These are phyloP conservation scores for Bombus superbus DNA, from an alignment of 1,140 invertebrate species.

Conservation along the genomic window DNA sequence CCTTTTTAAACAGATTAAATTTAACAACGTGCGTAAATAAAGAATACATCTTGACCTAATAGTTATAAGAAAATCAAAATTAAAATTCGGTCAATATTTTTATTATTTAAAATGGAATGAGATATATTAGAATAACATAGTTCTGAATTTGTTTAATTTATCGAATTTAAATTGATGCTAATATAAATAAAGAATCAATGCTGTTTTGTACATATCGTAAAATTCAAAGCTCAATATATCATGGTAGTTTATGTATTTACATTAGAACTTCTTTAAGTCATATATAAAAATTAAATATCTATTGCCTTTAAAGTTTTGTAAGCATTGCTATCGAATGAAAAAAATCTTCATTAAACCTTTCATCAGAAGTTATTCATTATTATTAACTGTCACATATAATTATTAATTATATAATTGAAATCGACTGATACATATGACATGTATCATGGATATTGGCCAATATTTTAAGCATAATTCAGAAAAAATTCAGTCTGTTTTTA, in stretches of 20 bases:
- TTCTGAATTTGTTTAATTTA: background rate
- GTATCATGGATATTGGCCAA: constrained; percentile 35
- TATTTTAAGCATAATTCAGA: constrained; percentile 40
- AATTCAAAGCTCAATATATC: constrained; percentile 59
- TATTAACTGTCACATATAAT: constrained; percentile 29
- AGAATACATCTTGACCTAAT: background rate
- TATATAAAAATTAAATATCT: constrained; percentile 70
- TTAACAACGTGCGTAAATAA: constrained; percentile 22
- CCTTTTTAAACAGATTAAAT: constrained; percentile 22
- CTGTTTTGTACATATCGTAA: constrained; percentile 46
- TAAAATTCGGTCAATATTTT: constrained; percentile 1
- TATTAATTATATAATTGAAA: constrained; percentile 44
- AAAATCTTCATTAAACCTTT: constrained; percentile 23
- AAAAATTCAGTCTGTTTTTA: constrained; percentile 61
- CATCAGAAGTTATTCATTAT: constrained; percentile 14
- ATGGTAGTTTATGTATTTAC: constrained; percentile 61
- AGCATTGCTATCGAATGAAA: constrained; percentile 47
- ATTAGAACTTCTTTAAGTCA: constrained; percentile 42
- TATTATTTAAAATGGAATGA: constrained; percentile 9
- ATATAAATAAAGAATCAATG: constrained; percentile 60
- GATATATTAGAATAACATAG: constrained; percentile 7
- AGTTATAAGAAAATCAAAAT: background rate
- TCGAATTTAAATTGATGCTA: background rate
- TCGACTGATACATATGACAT: constrained; percentile 13
- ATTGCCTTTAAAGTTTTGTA: constrained; percentile 51